Base-by-base conservation (phyloP, 2,888 invertebrate species). In the Orthosia cruda region DNA sequence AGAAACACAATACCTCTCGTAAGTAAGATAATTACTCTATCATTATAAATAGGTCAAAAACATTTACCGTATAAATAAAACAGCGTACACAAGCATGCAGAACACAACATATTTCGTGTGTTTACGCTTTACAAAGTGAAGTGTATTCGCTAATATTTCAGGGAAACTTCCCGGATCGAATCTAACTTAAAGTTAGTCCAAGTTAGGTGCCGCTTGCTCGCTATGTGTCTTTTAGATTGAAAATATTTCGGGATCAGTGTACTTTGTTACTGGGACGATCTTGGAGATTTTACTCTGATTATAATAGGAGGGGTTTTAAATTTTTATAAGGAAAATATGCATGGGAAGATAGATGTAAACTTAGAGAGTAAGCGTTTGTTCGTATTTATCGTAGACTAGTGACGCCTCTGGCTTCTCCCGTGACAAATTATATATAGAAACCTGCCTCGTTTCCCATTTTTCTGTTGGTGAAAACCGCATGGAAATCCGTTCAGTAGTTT, bases 81-180 rank as follows among this genome's bases (percentile, higher is more conserved):
- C 55, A 45, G 13, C 0, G 55, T 13, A 62, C 20, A 11, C 32
- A 71, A 32, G 45, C n/a, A 54, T 49, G 2, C 12, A 40, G 23
- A 45, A 45, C 49, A n/a, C 50, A 68, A 70, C 45, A 73, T 67
- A 61, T 68, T 62, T 76, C 50, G 64, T 80, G 23, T 68, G 82
- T 72, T 68, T 58, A 55, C 47, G 72, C 63, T 26, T 12, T 67
- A 76, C 66, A 64, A 59, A 80, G 78, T 84, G 71, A 67, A 80
- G 81, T 79, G 71, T 85, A 72, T 68, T 78, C 72, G 69, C 70
- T 87, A 80, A 89, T 90, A 88, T 89, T 87, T 87, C 82, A 77
- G 68, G 61, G 61, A 74, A 84, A 90, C 74, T 88, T 88, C 77
- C 40, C 32, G 77, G 87, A 87, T 89, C 84, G 89, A 89, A 89